A percentile compares a stretch with the other conserved stretches of the same genome.
Evolutionary conservation across 2,888 invertebrate genomes (phyloP).

Genomic region (Stenolophus ochropezus): DNA sequence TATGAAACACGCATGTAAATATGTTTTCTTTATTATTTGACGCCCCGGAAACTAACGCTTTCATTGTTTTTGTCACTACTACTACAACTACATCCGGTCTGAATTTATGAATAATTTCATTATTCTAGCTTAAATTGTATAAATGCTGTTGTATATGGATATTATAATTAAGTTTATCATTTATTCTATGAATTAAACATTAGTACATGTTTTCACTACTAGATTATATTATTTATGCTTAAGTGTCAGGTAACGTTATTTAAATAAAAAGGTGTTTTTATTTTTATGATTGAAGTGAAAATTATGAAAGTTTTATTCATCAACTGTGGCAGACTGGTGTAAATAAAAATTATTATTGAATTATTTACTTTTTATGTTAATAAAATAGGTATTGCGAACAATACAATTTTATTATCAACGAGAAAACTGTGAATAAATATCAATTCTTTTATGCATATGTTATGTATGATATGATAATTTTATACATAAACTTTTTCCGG

Average conservation of each 20-base stretch:
- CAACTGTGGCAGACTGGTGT: not conserved
- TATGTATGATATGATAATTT: not conserved
- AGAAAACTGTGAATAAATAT: not conserved
- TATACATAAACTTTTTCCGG: not conserved
- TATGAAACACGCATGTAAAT: constrained; percentile 21
- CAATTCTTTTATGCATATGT: not conserved
- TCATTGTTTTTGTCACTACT: constrained; percentile 33
- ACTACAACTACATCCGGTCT: constrained; percentile 1
- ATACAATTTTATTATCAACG: not conserved
- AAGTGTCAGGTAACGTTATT: not conserved
- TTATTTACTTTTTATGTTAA: not conserved
- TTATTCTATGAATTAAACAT: constrained; percentile 12
- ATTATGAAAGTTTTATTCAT: constrained; percentile 24
- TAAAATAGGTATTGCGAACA: not conserved
- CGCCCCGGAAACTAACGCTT: not conserved
- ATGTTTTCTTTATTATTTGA: constrained; percentile 17
- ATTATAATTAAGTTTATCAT: constrained; percentile 4
- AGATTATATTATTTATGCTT: not conserved
- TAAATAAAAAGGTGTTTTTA: not conserved
- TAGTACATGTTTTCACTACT: constrained; percentile 2
- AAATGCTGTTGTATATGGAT: not conserved
- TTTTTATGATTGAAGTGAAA: constrained; percentile 21
- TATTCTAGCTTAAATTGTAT: not conserved
- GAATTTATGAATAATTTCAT: constrained; percentile 27
- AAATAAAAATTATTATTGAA: not conserved